Evolutionary conservation across 2,888 invertebrate genomes (phyloP), one percentile per base, ranked within the genome.

Genomic region (Asteroscopus sphinx): DNA sequence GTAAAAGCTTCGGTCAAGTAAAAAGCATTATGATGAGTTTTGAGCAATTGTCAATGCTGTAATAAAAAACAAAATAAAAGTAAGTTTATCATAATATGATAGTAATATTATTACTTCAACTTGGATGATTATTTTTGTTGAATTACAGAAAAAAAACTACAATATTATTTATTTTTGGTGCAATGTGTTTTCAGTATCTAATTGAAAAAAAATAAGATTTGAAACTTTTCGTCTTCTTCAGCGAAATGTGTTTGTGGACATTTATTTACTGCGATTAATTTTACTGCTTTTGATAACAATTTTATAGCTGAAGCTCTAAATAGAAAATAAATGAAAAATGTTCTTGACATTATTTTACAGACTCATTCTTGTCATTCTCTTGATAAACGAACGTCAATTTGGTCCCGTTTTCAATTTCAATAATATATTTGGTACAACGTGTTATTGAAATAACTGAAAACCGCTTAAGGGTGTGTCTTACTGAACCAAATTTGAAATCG

Each of bases 391-490:
- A 57, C 41, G 35, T 33, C 16, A 51, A 51, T 49, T 69, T 53
- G 33, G 44, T 35, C 55, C 66, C 57, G 66, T 48, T 58, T 30
- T 70, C 54, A 17, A 58, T 70, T 58, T 3, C 4, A 12, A 32
- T 1, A 2, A 12, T 28, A n/a, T n/a, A n/a, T n/a, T n/a, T n/a
- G n/a, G n/a, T n/a, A n/a, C n/a, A n/a, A n/a, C n/a, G n/a, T n/a
- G n/a, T n/a, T n/a, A n/a, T n/a, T n/a, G n/a, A n/a, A n/a, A n/a
- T n/a, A n/a, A n/a, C n/a, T n/a, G n/a, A n/a, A n/a, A n/a, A n/a
- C n/a, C n/a, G n/a, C n/a, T n/a, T n/a, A n/a, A n/a, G n/a, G n/a
- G n/a, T n/a, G n/a, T n/a, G n/a, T n/a, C n/a, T n/a, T n/a, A n/a
- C n/a, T n/a, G n/a, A n/a, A n/a, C n/a, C n/a, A n/a, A n/a, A n/a